Base-by-base conservation (phyloP, 2,797 vertebrate genomes). In the Sus cebifrons region DNA sequence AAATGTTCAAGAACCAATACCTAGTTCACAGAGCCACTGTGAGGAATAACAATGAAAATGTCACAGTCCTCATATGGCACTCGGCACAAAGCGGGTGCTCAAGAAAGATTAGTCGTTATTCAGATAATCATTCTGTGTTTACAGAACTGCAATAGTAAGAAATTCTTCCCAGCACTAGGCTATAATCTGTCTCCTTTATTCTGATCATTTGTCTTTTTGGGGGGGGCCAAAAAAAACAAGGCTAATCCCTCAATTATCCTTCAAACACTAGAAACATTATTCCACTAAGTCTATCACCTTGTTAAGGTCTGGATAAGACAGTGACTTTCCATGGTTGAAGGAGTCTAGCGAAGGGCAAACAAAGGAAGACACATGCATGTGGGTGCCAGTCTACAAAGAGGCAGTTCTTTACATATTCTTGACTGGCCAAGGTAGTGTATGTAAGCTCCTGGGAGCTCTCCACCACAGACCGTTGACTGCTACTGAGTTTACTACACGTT, bases 161-260 rank as follows among this genome's bases (percentile, higher is more conserved):
- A 52, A 68, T 49, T 79, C 56, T 77, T 74, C 52, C 82, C 64
- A 64, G 18, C 6, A 15, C 3, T 29, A 11, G 58, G 18, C 13
- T 79, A 65, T 18, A 71, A 58, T 56, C 75, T 74, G 9, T 58
- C 54, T 89, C 18, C 73, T n/a, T 74, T 54, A 89, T 71, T 86
- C 71, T 54, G 11, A 68, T 40, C 36, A 16, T 6, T 73, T 44
- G 40, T 89, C 29, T 29, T 78, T 64, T 56, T 2, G 0, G 32
- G 67, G 25, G 44, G 44, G 44, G 77, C 29, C 56, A 54, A 15
- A 91, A 25, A 77, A 93, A 56, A 60, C 13, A 84, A 74, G 49
- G 36, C 40, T 81, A 79, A 86, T 70, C 64, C 67, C 54, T 67
- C 64, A 68, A 62, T 94, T 73, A 86, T 62, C 78, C 44, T 87